Percentiles rank a stretch among this genome's conserved stretches.
These are phyloP conservation scores for Argentina silus DNA, from an alignment of 2,797 vertebrate species.

Conservation along the genomic window DNA sequence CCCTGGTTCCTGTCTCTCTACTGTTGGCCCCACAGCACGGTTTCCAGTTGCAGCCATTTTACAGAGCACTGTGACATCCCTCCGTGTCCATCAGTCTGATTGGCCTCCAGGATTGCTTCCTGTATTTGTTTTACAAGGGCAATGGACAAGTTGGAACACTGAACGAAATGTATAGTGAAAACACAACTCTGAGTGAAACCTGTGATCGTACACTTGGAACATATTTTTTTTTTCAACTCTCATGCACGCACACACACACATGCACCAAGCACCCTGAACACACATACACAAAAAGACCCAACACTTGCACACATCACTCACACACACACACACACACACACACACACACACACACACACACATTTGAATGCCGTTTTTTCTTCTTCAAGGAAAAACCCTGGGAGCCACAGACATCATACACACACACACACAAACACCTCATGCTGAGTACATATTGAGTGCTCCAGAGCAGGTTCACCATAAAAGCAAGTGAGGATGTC, in stretches of 20 bases:
- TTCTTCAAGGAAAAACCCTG: too few species aligned
- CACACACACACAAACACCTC: not conserved
- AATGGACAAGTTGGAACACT: too few species aligned
- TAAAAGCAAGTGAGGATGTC: not conserved
- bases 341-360: not conserved
- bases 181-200: not conserved
- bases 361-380: too few species aligned
- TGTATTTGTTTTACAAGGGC: not conserved
- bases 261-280: not conserved
- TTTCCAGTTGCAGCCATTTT: not conserved
- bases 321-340: not conserved
- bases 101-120: not conserved
- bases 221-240: too few species aligned
- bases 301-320: too few species aligned
- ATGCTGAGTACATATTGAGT: not conserved
- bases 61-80: not conserved
- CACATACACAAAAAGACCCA: too few species aligned
- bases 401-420: not conserved
- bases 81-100: not conserved
- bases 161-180: not conserved
- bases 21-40: not conserved
- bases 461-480: not conserved
- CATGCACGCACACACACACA: not conserved
- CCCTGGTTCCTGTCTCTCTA: not conserved
- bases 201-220: not conserved